Base-by-base conservation (phyloP, 2,888 invertebrate species). In the Sminthurinus aureus region DNA sequence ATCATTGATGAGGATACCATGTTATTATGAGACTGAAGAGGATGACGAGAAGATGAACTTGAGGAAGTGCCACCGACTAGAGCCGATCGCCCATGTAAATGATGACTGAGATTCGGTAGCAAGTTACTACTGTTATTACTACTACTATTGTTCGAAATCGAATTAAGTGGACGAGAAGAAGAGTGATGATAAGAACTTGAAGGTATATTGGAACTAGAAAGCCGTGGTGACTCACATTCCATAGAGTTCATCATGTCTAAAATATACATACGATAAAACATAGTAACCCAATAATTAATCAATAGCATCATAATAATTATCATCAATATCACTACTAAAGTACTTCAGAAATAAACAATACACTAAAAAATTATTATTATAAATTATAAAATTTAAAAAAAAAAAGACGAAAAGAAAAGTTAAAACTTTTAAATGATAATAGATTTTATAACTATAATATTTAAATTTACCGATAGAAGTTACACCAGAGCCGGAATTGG, bases 141-240 rank as follows among this genome's bases (percentile, higher is more conserved):
- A 18, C 58, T 69, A 58, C 58, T 74, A 26, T 51, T 74, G 71
- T 88, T 89, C 73, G 89, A 89, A 58, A 88, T 87, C 67, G 87
- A 86, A 75, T 84, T 81, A 69, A 84, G 88, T 86, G 85, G 88
- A 87, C 84, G 83, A 81, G 89, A 86, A 15, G 79, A 79, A 26
- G 79, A 74, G 81, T 85, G 84, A 75, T 82, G 82, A 69, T 75
- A 81, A 24, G 80, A 83, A 69, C 82, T 75, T 77, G 77, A 71
- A 15, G 84, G 77, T 83, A 76, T 76, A 79, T 26, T 76, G 58
- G 77, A 85, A 85, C 69, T 75, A 58, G 86, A 83, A 69, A 88
- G 84, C 52, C 89, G 92, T 82, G 94, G 93, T 87, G 94, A 93
- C 90, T 94, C 94, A 92, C 96, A 96, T 89, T 96, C 95, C 94